A percentile compares a stretch with the other conserved stretches of the same genome.
Evolutionary conservation across 2,888 invertebrate genomes (phyloP).

Genomic region (Plutella xylostella): DNA sequence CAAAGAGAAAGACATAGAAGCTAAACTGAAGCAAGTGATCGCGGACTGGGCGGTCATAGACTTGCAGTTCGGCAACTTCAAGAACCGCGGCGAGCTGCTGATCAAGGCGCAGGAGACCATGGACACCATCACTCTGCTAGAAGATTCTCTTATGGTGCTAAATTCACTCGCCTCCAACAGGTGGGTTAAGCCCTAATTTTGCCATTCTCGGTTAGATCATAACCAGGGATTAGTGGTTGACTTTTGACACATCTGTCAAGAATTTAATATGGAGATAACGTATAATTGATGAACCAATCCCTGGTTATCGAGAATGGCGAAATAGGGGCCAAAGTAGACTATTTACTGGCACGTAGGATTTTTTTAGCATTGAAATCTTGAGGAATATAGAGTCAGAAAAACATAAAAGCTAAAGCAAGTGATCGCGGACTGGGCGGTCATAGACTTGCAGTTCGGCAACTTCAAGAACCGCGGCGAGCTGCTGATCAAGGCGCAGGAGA

Average conservation of each 20-base stretch:
- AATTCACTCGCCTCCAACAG: constrained; percentile 88
- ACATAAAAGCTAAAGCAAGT: constrained; percentile 86
- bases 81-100: constrained; percentile 84
- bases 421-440: constrained; percentile 81
- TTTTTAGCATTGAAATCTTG: too few relatives aligned
- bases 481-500: constrained; percentile 80
- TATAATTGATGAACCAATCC: too few relatives aligned
- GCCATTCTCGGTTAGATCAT: too few relatives aligned
- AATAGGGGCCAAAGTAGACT: too few relatives aligned
- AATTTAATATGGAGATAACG: too few relatives aligned
- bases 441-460: constrained; percentile 76
- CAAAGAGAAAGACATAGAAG: constrained; percentile 92
- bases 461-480: constrained; percentile 89
- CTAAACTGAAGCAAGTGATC: constrained; percentile 84
- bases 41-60: constrained; percentile 84
- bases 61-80: constrained; percentile 79
- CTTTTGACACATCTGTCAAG: too few relatives aligned
- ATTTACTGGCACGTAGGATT: too few relatives aligned
- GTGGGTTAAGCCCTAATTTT: constrained; percentile 42
- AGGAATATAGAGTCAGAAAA: too few relatives aligned
- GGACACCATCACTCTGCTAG: constrained; percentile 81
- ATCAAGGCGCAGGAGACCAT: constrained; percentile 80
- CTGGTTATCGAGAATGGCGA: too few relatives aligned
- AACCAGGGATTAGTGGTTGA: too few relatives aligned
- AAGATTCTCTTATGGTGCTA: constrained; percentile 89